These are phyloP conservation scores for Acanthis flammea DNA, from an alignment of 2,797 vertebrate genomes.

Conservation along the genomic window DNA sequence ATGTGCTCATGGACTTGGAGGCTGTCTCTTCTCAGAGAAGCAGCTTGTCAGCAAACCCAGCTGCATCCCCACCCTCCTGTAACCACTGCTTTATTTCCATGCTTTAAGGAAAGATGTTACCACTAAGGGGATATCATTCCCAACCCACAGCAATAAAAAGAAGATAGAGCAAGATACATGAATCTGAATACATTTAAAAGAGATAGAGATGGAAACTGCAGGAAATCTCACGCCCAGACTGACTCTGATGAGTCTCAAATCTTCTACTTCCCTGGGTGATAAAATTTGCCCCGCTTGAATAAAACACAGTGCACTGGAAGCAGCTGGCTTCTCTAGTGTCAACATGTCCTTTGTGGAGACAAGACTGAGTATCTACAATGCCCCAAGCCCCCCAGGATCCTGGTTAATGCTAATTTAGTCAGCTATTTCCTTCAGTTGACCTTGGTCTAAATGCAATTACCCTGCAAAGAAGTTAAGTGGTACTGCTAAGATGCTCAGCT, in stretches of 20 bases:
- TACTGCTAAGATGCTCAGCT: slow-evolving; percentile 62
- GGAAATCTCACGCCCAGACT: background rate
- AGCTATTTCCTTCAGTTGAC: slow-evolving; percentile 88
- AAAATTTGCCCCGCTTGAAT: slow-evolving; percentile 82
- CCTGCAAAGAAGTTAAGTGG: slow-evolving; percentile 82
- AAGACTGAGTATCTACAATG: slow-evolving; percentile 82
- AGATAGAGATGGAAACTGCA: background rate
- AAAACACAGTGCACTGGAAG: slow-evolving; percentile 80
- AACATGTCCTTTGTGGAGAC: slow-evolving; percentile 90
- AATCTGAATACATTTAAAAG: slow-evolving; percentile 14
- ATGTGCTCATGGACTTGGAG: background rate
- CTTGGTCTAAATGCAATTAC: slow-evolving; percentile 86
- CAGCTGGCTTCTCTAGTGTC: slow-evolving; percentile 78
- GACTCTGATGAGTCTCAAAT: slow-evolving; percentile 73
- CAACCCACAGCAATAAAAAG: background rate
- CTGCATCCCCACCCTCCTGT: background rate
- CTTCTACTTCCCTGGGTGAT: slow-evolving; percentile 77
- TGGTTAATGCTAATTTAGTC: slow-evolving; percentile 91
- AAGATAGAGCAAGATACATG: background rate
- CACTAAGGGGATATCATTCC: background rate
- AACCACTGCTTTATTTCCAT: slow-evolving; percentile 18
- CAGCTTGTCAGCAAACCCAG: background rate
- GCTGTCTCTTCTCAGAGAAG: background rate
- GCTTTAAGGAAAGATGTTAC: background rate
- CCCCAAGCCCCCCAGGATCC: slow-evolving; percentile 76